Evolutionary conservation across 2,113 vertebrate species (phyloP).

Genomic region (Daboia siamensis): DNA sequence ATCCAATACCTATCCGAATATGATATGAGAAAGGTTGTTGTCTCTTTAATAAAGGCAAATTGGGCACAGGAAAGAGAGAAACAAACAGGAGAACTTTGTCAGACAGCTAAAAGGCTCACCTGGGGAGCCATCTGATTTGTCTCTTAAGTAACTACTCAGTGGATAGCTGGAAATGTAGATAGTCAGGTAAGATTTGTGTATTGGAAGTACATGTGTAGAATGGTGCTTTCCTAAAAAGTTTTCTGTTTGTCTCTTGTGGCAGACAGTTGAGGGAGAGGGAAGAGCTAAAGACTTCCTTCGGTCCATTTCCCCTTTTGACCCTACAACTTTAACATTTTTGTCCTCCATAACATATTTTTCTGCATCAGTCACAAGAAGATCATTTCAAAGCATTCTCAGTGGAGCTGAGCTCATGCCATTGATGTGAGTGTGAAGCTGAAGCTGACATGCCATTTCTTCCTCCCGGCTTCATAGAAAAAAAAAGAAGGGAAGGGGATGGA

Average conservation of each 20-base stretch:
- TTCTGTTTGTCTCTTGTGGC: not conserved
- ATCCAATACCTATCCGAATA: not conserved
- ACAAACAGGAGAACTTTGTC: not conserved
- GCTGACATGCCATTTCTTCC: slow-evolving; percentile 40
- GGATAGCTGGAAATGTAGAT: not conserved
- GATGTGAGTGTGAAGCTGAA: slow-evolving; percentile 14
- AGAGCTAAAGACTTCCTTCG: slow-evolving; percentile 24
- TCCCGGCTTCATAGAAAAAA: slow-evolving; percentile 35
- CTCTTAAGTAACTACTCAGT: not conserved
- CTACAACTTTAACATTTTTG: slow-evolving; percentile 17
- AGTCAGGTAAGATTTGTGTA: not conserved
- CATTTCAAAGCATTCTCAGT: slow-evolving; percentile 32
- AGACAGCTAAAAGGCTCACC: not conserved
- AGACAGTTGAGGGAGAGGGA: not conserved
- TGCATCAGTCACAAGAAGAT: slow-evolving; percentile 35
- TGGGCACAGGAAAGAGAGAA: not conserved
- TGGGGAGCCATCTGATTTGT: not conserved
- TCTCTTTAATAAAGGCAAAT: not conserved
- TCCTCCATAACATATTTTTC: slow-evolving; percentile 35
- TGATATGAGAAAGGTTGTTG: not conserved
- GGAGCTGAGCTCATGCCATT: slow-evolving; percentile 47
- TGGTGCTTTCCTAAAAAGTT: not conserved
- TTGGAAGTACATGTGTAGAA: not conserved
- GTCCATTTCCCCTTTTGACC: slow-evolving; percentile 4
- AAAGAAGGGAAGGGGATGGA: slow-evolving; percentile 33